Conservation (phyloP, 2,888 invertebrate species). For the Dusona sp. region DNA sequence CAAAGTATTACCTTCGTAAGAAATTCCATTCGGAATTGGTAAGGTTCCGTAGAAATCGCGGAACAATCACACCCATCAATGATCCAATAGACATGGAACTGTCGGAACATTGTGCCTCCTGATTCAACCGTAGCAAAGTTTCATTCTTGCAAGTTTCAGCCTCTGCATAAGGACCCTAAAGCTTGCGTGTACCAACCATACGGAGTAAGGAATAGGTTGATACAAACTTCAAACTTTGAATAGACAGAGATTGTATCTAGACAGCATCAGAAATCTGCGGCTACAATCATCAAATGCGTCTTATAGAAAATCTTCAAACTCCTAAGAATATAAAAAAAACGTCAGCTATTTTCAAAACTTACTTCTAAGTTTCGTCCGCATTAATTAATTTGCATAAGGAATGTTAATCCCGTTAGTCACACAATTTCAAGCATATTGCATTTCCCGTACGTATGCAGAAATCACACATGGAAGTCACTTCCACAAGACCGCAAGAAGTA, state of each 20-base stretch:
- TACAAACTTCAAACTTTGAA: neutral
- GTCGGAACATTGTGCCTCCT: neutral
- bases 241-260: neutral
- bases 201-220: neutral
- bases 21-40: neutral
- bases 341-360: neutral
- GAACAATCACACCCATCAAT: neutral
- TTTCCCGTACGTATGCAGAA: slow-evolving; percentile 14
- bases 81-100: neutral
- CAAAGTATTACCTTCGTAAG: slow-evolving; percentile 24
- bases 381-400: neutral
- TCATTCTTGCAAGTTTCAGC: neutral
- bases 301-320: neutral
- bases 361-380: neutral
- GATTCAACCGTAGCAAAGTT: neutral
- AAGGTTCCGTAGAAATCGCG: neutral
- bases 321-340: neutral
- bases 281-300: neutral
- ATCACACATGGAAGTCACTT: slow-evolving; percentile 14
- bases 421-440: neutral
- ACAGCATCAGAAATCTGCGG: neutral
- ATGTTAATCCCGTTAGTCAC: neutral
- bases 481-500: slow-evolving; percentile 46
- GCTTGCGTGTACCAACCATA: neutral
- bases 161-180: neutral